Evolutionary conservation across 2,888 invertebrate species (phyloP).

Genomic region (Apamea monoglypha): DNA sequence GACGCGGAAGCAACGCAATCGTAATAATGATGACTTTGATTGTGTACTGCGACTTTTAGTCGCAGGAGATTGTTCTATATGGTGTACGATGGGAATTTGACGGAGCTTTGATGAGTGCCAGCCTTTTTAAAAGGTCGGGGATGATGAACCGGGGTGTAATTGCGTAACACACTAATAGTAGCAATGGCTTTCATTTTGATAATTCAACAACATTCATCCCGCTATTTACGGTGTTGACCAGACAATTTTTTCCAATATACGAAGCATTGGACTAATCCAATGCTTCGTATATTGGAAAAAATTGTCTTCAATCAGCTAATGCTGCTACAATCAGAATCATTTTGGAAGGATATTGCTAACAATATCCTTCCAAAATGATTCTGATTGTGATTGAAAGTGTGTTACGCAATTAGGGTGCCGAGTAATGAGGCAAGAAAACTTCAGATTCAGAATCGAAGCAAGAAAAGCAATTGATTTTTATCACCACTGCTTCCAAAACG

Average conservation of each 20-base stretch:
- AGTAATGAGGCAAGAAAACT: neutral
- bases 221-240: neutral
- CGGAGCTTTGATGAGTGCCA: neutral
- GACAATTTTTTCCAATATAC: neutral
- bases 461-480: neutral
- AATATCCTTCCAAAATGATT: too few relatives aligned
- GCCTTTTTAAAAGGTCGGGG: neutral
- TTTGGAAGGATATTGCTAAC: too few relatives aligned
- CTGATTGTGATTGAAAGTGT: too few relatives aligned
- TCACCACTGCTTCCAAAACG: too few relatives aligned
- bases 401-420: too few relatives aligned
- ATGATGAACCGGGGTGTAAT: neutral
- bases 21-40: constrained; percentile 66
- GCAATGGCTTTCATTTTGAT: neutral
- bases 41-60: constrained; percentile 26
- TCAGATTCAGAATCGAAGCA: neutral
- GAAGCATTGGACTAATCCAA: neutral
- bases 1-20: constrained; percentile 70
- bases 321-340: too few relatives aligned
- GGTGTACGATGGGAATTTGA: too few relatives aligned
- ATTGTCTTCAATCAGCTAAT: too few relatives aligned
- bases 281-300: too few relatives aligned
- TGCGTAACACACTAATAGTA: neutral
- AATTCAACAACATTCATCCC: neutral
- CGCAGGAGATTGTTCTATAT: constrained; percentile 11